Base-by-base conservation (phyloP, 2,113 vertebrate species). In the Ibidorhyncha struthersii region DNA sequence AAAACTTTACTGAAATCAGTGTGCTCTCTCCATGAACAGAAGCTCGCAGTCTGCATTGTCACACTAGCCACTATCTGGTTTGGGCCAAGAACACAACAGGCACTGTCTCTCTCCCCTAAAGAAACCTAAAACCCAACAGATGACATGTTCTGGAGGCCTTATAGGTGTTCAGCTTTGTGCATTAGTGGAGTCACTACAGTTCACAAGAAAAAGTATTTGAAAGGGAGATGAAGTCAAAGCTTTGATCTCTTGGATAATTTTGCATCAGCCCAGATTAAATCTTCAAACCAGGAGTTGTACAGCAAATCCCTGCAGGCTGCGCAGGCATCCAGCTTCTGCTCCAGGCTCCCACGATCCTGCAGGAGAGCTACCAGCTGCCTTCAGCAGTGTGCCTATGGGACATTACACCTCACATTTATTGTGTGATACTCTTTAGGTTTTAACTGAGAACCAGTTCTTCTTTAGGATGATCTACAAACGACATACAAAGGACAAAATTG, bases 341-440 rank as follows among this genome's bases (percentile, higher is more conserved):
- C 53, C 27, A 30, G 4, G 22, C 41, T 82, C 27, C 41, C 0
- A 0, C n/a, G 73, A 41, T 63, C 43, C 56, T 85, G 52, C 61
- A 93, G 43, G 52, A 87, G n/a, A 55, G 49, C 49, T 50, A 40
- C 59, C 32, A 80, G 59, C 45, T 79, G 32, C 59, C 72, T 74
- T 82, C 82, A 69, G 14, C 34, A 61, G 27, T 2, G 14, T 34
- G 29, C 23, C 55, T 41, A 15, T 0, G 0, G 0, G n/a, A 82
- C 2, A 1, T n/a, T 45, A 36, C 10, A 49, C 19, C 25, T 34
- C 43, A 53, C 55, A 32, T 69, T 43, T 86, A 34, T 63, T 2
- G 2, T 1, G 2, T 13, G 65, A 19, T 16, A n/a, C 4, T 30
- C 27, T 67, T 59, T 25, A 69, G 17, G 45, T 62, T 86, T 87